Evolutionary conservation across 2,113 vertebrate species (phyloP).

Genomic region (Bos javanicus): DNA sequence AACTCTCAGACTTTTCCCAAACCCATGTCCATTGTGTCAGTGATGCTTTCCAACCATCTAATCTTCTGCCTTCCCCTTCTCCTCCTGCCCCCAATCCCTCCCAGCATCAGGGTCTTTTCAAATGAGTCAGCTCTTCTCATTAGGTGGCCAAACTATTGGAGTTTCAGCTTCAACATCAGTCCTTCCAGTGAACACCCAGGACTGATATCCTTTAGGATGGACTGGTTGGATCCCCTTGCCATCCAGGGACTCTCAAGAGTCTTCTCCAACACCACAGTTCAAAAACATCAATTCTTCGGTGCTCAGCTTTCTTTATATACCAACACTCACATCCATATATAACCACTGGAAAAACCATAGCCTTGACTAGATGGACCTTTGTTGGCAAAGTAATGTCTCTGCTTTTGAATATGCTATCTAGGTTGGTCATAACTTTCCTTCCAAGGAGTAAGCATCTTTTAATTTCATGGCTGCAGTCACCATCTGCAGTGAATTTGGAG

Average conservation of each 20-base stretch:
- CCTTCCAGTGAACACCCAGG: neutral
- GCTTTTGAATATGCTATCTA: neutral
- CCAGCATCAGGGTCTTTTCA: neutral
- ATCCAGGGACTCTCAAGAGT: neutral
- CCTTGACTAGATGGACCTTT: neutral
- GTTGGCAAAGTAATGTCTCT: neutral
- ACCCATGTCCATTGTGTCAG: neutral
- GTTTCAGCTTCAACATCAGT: neutral
- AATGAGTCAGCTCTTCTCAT: neutral
- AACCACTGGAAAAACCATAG: neutral
- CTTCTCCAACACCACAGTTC: neutral
- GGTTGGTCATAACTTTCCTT: neutral
- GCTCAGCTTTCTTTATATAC: neutral
- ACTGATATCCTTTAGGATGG: neutral
- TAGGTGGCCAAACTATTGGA: neutral
- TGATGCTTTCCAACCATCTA: neutral
- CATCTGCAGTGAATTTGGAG: neutral
- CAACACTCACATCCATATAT: neutral
- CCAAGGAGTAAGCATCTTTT: neutral
- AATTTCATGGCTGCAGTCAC: neutral
- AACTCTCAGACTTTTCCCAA: accelerated
- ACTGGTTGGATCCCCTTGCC: neutral
- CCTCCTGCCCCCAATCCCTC: neutral
- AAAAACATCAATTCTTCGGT: accelerated
- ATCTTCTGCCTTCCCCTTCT: neutral